Percentiles rank a stretch among this genome's conserved stretches.
These are phyloP conservation scores for Enteromius argenteus DNA, from an alignment of 2,797 vertebrate genomes.

Conservation along the genomic window DNA sequence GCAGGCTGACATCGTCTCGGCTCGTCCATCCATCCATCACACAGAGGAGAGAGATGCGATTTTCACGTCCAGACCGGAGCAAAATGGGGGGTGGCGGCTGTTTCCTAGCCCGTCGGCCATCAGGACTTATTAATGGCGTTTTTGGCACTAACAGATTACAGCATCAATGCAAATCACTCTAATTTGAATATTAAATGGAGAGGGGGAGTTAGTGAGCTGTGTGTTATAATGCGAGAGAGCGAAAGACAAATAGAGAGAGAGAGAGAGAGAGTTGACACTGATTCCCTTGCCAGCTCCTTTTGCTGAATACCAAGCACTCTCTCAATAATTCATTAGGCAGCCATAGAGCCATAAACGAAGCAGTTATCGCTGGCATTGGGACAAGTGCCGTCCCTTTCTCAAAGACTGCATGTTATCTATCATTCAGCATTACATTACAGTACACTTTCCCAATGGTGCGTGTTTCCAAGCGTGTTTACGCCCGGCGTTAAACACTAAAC, in stretches of 20 bases:
- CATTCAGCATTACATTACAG: slow-evolving; percentile 49
- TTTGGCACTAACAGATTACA: slow-evolving; percentile 46
- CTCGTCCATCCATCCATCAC: slow-evolving; percentile 46
- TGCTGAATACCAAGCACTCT: slow-evolving; percentile 71
- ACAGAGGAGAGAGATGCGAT: neutral
- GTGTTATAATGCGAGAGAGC: slow-evolving; percentile 51
- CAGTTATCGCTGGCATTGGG: slow-evolving; percentile 63
- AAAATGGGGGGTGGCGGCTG: neutral
- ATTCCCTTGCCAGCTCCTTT: slow-evolving; percentile 55
- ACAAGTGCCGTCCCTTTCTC: slow-evolving; percentile 49
- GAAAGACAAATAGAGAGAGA: slow-evolving; percentile 53
- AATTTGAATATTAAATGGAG: slow-evolving; percentile 51
- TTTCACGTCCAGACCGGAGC: neutral
- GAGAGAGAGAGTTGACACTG: slow-evolving; percentile 58
- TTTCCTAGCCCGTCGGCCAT: slow-evolving; percentile 35
- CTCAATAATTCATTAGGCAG: slow-evolving; percentile 73
- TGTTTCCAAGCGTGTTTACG: slow-evolving; percentile 4
- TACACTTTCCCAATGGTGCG: neutral
- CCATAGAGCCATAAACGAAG: slow-evolving; percentile 64
- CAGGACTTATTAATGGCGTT: slow-evolving; percentile 37
- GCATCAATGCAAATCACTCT: slow-evolving; percentile 42
- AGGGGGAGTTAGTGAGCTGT: slow-evolving; percentile 49
- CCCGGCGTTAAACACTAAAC: neutral
- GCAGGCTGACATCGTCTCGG: slow-evolving; percentile 26
- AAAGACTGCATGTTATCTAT: slow-evolving; percentile 48